A percentile compares a stretch with the other conserved stretches of the same genome.
phyloP scores from a whole-genome alignment of 1,140 invertebrate species.

The Trichonephila clavata region DNA sequence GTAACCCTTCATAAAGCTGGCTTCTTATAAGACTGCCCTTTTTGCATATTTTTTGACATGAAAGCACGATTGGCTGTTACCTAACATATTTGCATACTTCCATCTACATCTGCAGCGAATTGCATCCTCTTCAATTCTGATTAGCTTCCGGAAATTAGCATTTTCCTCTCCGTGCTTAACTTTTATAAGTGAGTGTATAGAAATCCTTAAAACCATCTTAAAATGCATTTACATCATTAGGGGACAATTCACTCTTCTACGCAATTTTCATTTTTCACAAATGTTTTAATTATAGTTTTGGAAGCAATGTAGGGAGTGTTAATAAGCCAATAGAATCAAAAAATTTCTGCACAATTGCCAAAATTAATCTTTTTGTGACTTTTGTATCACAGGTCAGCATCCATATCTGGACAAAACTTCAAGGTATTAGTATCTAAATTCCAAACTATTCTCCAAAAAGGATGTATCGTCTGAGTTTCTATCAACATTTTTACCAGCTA shows the following conservation, averaged over 20 bases:
- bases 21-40: too few relatives aligned
- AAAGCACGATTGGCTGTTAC: too few relatives aligned
- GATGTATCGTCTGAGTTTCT: constrained; percentile 11
- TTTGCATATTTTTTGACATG: too few relatives aligned
- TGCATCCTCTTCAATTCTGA: too few relatives aligned
- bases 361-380: constrained; percentile 18
- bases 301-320: constrained; percentile 40
- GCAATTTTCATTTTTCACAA: constrained; percentile 18
- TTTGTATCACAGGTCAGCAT: not conserved
- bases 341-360: not conserved
- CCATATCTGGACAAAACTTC: not conserved
- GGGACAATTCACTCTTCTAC: constrained; percentile 9
- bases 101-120: too few relatives aligned
- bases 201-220: not conserved
- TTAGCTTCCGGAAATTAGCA: too few relatives aligned
- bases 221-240: constrained; percentile 43
- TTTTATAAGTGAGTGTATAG: too few relatives aligned
- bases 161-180: too few relatives aligned
- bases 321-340: constrained; percentile 41
- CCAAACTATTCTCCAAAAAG: not conserved
- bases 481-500: constrained; percentile 44
- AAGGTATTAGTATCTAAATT: constrained; percentile 42
- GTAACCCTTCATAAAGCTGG: too few relatives aligned
- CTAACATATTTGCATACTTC: too few relatives aligned
- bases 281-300: constrained; percentile 43